Evolutionary conservation across 2,797 vertebrate genomes (phyloP).

Genomic region (Sebastes oblongus): DNA sequence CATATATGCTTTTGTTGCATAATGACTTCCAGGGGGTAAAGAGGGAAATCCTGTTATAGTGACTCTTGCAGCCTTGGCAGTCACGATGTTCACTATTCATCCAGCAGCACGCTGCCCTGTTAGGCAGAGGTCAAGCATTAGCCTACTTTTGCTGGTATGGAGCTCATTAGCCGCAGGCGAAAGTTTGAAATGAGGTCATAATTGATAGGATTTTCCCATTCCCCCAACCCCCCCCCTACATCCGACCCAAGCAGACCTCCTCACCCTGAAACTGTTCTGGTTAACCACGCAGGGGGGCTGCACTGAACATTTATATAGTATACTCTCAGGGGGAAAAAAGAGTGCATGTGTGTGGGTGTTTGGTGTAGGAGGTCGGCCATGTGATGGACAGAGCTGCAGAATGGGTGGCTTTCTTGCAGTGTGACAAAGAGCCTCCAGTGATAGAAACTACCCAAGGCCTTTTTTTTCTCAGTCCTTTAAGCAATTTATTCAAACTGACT

Average conservation of each 20-base stretch:
- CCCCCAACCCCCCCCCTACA: neutral
- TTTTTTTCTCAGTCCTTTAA: neutral
- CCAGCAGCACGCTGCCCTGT: constrained; percentile 24
- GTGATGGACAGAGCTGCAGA: constrained; percentile 6
- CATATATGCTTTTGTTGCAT: constrained; percentile 27
- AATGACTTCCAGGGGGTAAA: constrained; percentile 15
- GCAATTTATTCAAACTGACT: neutral
- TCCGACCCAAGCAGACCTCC: constrained; percentile 15
- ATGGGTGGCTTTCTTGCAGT: constrained; percentile 22
- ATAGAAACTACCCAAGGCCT: neutral
- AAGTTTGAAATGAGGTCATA: constrained; percentile 72
- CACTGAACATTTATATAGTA: constrained; percentile 2
- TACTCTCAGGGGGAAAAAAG: neutral
- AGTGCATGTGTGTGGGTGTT: constrained; percentile 9
- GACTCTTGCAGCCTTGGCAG: constrained; percentile 31
- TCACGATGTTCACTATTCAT: constrained; percentile 36
- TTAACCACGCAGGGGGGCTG: constrained; percentile 2
- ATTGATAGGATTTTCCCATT: constrained; percentile 61
- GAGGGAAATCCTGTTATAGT: constrained; percentile 32
- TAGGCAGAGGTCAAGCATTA: constrained; percentile 72
- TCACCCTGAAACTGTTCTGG: constrained; percentile 21
- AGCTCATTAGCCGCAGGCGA: constrained; percentile 61
- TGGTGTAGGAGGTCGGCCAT: constrained; percentile 2
- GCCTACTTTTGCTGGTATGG: constrained; percentile 72
- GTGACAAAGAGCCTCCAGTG: constrained; percentile 16